These are phyloP conservation scores for Esox masquinongy DNA, from an alignment of 2,797 vertebrate species.

Conservation along the genomic window DNA sequence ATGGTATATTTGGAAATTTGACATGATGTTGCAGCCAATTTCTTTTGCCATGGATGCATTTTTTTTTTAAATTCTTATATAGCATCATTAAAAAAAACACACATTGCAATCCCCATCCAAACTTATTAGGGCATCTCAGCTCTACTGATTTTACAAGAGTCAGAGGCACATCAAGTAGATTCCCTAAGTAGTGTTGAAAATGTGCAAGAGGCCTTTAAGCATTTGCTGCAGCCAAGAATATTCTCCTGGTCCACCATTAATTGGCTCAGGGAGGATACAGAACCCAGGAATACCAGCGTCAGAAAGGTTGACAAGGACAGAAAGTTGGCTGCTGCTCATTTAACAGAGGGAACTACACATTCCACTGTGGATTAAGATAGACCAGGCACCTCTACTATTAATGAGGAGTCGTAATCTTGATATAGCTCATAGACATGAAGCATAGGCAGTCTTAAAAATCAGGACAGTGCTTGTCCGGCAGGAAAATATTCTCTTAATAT, in stretches of 20 bases:
- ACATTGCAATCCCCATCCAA: constrained; percentile 57
- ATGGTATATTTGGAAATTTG: constrained; percentile 42
- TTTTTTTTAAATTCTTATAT: constrained; percentile 39
- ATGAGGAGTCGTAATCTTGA: constrained; percentile 63
- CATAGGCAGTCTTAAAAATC: no score
- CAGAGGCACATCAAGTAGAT: constrained; percentile 65
- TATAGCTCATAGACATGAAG: constrained; percentile 49
- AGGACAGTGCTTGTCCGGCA: no score
- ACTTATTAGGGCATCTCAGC: constrained; percentile 74
- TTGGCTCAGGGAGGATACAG: constrained; percentile 72
- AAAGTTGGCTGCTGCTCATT: constrained; percentile 71
- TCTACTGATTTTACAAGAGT: constrained; percentile 74
- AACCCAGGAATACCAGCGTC: constrained; percentile 63
- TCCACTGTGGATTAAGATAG: constrained; percentile 41
- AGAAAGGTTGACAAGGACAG: constrained; percentile 76
- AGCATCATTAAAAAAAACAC: constrained; percentile 60
- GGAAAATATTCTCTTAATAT: no score
- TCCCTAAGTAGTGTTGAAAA: constrained; percentile 64
- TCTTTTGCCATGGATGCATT: constrained; percentile 39
- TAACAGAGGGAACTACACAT: constrained; percentile 64
- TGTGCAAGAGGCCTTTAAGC: constrained; percentile 58
- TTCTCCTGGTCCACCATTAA: constrained; percentile 72
- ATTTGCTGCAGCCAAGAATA: constrained; percentile 63
- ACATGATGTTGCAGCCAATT: constrained; percentile 50
- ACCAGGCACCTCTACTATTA: constrained; percentile 62